A percentile compares a stretch with the other conserved stretches of the same genome.
Evolutionary conservation across 2,797 vertebrate species (phyloP).

Genomic region (Columba guinea): DNA sequence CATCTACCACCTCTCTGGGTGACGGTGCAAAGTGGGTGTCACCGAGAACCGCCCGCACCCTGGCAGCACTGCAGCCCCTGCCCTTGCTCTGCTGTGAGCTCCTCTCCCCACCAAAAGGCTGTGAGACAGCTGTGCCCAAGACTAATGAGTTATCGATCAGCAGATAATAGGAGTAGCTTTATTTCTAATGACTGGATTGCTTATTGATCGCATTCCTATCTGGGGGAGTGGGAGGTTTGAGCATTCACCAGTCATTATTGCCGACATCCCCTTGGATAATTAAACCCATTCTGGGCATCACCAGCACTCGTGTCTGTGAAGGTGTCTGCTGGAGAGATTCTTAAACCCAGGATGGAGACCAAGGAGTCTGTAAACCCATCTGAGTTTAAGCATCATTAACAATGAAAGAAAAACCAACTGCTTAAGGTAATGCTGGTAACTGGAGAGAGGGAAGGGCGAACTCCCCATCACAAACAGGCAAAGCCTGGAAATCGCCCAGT

Average conservation of each 20-base stretch:
- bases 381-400: not conserved
- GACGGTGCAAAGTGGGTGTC: not conserved
- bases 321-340: not conserved
- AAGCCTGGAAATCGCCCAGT: not conserved
- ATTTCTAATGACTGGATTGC: slow-evolving; percentile 32
- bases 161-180: slow-evolving; percentile 15
- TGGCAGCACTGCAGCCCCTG: not conserved
- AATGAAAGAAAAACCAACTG: not conserved
- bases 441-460: not conserved
- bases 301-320: fast-evolving
- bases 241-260: fast-evolving
- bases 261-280: not conserved
- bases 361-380: not conserved
- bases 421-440: not conserved
- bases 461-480: not conserved
- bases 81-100: not conserved
- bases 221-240: not conserved
- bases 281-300: not conserved
- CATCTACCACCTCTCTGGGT: too few species aligned
- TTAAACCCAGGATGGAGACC: not conserved
- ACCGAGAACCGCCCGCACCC: fast-evolving
- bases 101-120: not conserved
- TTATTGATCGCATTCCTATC: not conserved
- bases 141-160: slow-evolving; percentile 43
- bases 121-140: not conserved